Conservation (phyloP, 1,140 invertebrate genomes). For the Delia radicum region DNA sequence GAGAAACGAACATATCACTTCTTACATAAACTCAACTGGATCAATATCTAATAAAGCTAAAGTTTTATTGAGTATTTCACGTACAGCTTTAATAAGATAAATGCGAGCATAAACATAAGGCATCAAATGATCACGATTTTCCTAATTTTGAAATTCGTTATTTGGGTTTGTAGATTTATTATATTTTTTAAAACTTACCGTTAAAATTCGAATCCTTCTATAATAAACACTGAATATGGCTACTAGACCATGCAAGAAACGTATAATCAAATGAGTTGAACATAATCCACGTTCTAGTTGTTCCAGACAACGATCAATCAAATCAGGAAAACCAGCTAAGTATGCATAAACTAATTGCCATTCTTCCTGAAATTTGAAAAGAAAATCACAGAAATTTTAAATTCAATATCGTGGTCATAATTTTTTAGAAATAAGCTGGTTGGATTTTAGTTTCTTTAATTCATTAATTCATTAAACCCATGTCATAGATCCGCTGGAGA, state of each 20-base stretch:
- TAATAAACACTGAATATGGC: constrained; percentile 72
- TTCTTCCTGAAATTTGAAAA: constrained; percentile 62
- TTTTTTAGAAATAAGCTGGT: no score
- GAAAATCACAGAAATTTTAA: constrained; percentile 12
- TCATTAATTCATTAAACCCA: no score
- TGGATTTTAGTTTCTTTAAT: no score
- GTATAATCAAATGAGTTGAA: constrained; percentile 64
- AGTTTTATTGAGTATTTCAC: constrained; percentile 63
- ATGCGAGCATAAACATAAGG: constrained; percentile 66
- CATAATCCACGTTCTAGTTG: constrained; percentile 57
- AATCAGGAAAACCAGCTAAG: constrained; percentile 63
- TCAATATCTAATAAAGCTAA: constrained; percentile 65
- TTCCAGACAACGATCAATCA: constrained; percentile 60
- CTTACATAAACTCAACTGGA: constrained; percentile 58
- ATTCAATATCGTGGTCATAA: not conserved
- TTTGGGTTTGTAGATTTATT: not conserved
- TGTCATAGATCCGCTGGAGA: no score
- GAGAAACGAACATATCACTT: not conserved
- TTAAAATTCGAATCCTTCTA: constrained; percentile 65
- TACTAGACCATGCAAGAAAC: constrained; percentile 64
- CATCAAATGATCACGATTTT: constrained; percentile 62
- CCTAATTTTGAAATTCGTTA: not conserved
- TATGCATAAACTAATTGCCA: constrained; percentile 70
- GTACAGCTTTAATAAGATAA: constrained; percentile 65
- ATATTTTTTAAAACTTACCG: constrained; percentile 56